Percentiles rank a stretch among this genome's conserved stretches.
These are phyloP conservation scores for Athalia cordata DNA, from an alignment of 2,888 invertebrate species.

Conservation along the genomic window DNA sequence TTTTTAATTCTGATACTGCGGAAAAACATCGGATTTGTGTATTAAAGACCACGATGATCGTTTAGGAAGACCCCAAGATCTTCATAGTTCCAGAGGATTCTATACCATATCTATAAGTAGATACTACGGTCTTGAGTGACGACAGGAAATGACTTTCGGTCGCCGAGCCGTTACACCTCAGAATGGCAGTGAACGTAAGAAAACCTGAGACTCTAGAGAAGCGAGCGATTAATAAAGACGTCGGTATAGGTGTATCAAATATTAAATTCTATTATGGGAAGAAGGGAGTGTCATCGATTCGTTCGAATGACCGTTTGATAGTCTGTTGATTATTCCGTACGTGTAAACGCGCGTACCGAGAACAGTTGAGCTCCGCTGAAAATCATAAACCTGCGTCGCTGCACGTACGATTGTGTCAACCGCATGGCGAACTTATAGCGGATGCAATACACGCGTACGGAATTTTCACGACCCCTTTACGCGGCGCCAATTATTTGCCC, in stretches of 20 bases:
- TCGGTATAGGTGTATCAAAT: constrained; percentile 2
- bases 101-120: background rate
- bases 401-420: constrained; percentile 70
- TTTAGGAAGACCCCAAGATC: too few species aligned
- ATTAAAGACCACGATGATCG: too few species aligned
- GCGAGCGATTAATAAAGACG: constrained; percentile 1
- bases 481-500: constrained; percentile 56
- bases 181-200: constrained; percentile 13
- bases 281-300: constrained; percentile 7
- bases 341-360: constrained; percentile 48
- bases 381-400: background rate
- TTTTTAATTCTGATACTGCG: background rate
- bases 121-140: constrained; percentile 26
- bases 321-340: constrained; percentile 63
- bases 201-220: background rate
- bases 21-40: too few species aligned
- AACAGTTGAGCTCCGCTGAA: background rate
- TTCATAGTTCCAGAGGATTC: too few species aligned
- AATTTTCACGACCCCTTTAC: constrained; percentile 63
- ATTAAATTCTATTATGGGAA: constrained; percentile 19
- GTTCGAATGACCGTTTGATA: constrained; percentile 53
- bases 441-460: constrained; percentile 66
- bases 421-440: constrained; percentile 56
- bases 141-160: constrained; percentile 43
- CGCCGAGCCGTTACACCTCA: constrained; percentile 28